Percentiles rank a stretch among this genome's conserved stretches.
Evolutionary conservation across 2,113 vertebrate genomes (phyloP).

Genomic region (Romanogobio albipinnatus): DNA sequence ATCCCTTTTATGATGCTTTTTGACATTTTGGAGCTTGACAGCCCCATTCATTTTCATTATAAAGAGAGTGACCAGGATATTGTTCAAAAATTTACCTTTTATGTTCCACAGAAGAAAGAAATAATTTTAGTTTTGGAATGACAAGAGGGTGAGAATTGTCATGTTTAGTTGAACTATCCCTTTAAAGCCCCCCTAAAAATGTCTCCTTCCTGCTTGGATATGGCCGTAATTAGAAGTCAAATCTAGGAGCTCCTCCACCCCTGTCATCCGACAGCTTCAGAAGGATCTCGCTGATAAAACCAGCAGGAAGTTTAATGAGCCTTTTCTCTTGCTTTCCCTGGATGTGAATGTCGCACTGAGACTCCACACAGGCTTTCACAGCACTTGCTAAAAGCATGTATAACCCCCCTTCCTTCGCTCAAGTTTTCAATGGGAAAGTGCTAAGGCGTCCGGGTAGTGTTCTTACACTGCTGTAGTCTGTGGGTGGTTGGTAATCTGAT

Average conservation of each 20-base stretch:
- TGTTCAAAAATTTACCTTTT: neutral
- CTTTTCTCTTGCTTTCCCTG: conserved; percentile 30
- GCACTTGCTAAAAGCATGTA: conserved; percentile 23
- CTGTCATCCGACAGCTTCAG: conserved; percentile 24
- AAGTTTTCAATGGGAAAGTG: conserved; percentile 26
- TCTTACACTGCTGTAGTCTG: conserved; percentile 24
- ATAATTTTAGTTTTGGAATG: neutral
- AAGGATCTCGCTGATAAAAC: neutral
- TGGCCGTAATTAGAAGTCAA: conserved; percentile 27
- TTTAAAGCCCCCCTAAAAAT: neutral
- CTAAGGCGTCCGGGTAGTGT: conserved; percentile 10
- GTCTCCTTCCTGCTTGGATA: neutral
- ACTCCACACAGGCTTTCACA: conserved; percentile 13
- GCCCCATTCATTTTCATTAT: neutral
- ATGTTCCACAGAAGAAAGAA: neutral
- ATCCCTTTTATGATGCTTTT: neutral
- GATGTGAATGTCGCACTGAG: conserved; percentile 12
- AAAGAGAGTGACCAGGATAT: neutral
- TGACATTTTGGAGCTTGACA: neutral
- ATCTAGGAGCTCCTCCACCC: conserved; percentile 14
- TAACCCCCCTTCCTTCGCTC: neutral
- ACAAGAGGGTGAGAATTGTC: neutral
- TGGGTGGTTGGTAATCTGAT: conserved; percentile 49
- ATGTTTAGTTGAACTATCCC: conserved; percentile 14
- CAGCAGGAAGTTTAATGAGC: conserved; percentile 42